Evolutionary conservation across 1,140 invertebrate genomes (phyloP).

Genomic region (Solenopsis fugax): DNA sequence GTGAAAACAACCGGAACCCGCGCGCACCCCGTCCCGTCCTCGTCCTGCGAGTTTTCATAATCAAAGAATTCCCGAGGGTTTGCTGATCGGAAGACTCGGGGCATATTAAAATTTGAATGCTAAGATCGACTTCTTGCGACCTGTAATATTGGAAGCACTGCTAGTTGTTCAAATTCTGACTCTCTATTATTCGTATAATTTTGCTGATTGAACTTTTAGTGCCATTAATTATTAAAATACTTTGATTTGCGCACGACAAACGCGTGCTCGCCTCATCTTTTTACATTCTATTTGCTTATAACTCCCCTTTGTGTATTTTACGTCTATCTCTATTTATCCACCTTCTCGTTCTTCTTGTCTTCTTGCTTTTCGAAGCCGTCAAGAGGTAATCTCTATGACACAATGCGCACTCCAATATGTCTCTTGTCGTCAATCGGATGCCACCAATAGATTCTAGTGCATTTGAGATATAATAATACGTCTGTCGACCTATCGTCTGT

Average conservation of each 20-base stretch:
- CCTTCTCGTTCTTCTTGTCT: background rate
- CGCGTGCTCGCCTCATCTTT: background rate
- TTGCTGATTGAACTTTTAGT: background rate
- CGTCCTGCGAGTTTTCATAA: background rate
- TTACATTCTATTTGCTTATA: conserved; percentile 29
- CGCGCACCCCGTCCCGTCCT: no score
- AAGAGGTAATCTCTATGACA: conserved; percentile 59
- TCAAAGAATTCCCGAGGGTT: background rate
- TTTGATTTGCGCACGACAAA: background rate
- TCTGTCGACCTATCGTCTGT: conserved; percentile 62
- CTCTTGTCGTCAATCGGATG: conserved; percentile 72
- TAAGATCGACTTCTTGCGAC: background rate
- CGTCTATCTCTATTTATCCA: background rate
- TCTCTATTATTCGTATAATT: background rate
- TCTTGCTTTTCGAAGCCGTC: conserved; percentile 63
- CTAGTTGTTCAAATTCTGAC: background rate
- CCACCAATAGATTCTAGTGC: conserved; percentile 67
- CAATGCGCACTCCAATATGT: conserved; percentile 63
- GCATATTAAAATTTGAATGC: background rate
- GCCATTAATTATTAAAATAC: background rate
- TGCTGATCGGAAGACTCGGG: no score
- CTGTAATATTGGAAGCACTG: background rate
- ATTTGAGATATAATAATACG: conserved; percentile 74
- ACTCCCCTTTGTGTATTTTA: background rate
- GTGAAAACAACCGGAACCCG: background rate